Percentiles rank a stretch among this genome's conserved stretches.
phyloP scores from a whole-genome alignment of 2,797 vertebrate genomes.

The Gambusia yucatana region DNA sequence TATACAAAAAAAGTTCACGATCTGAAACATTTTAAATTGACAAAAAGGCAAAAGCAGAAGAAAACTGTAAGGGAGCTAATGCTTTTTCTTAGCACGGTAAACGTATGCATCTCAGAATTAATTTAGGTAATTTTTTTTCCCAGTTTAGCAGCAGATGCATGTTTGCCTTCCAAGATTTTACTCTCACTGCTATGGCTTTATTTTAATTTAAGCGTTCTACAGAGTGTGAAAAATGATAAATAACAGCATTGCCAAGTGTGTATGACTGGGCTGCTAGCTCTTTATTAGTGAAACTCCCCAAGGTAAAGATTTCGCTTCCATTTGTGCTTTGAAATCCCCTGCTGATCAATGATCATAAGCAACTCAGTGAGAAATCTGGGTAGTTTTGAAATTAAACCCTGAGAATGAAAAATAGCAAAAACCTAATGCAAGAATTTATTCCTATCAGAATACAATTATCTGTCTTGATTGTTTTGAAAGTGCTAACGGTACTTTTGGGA shows the following conservation, averaged over 20 bases:
- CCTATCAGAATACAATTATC: conserved; percentile 9
- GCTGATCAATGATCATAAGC: conserved; percentile 20
- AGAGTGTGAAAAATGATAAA: conserved; percentile 3
- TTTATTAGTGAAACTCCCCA: conserved; percentile 12
- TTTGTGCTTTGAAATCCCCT: conserved; percentile 12
- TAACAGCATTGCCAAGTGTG: neutral
- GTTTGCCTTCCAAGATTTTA: conserved; percentile 13
- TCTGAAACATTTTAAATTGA: neutral
- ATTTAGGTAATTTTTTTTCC: conserved; percentile 16
- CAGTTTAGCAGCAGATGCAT: neutral
- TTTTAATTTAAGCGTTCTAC: conserved; percentile 6
- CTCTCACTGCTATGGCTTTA: neutral
- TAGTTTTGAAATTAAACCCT: conserved; percentile 13
- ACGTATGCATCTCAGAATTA: neutral
- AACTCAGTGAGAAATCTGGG: conserved; percentile 30
- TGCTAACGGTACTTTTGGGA: conserved; percentile 28
- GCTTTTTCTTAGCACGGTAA: neutral
- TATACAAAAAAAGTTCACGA: neutral
- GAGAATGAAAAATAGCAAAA: conserved; percentile 11
- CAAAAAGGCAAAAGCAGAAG: neutral
- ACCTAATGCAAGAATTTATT: conserved; percentile 8
- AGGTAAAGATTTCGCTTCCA: conserved; percentile 12
- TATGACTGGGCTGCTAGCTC: conserved; percentile 2
- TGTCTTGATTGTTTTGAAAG: conserved; percentile 17
- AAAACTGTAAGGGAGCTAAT: neutral